These are phyloP conservation scores for Drosophila orosa DNA, from an alignment of 1,140 invertebrate genomes.

Conservation along the genomic window DNA sequence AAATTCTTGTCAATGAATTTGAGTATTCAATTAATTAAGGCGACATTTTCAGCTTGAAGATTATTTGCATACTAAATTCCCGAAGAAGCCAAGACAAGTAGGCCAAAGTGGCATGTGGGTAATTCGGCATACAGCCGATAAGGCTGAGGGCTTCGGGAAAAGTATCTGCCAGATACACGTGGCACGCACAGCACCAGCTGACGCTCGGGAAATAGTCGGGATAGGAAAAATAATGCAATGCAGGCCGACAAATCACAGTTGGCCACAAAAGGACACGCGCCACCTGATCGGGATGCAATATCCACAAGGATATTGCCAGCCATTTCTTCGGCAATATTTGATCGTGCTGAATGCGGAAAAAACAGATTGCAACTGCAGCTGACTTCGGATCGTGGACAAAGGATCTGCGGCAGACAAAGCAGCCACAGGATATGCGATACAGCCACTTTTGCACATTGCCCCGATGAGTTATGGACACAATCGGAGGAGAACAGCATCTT, in stretches of 20 bases:
- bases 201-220: constrained; percentile 17
- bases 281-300: constrained; percentile 60
- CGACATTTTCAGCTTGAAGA: constrained; percentile 6
- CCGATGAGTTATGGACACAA: constrained; percentile 67
- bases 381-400: constrained; percentile 58
- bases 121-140: constrained; percentile 57
- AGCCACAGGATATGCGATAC: constrained; percentile 80
- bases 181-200: constrained; percentile 61
- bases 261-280: constrained; percentile 73
- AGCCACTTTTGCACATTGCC: constrained; percentile 81
- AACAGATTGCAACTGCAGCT: constrained; percentile 79
- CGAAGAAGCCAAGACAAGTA: constrained; percentile 49
- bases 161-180: constrained; percentile 51
- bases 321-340: constrained; percentile 71
- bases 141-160: constrained; percentile 13
- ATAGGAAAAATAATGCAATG: constrained; percentile 30
- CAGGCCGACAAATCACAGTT: constrained; percentile 72
- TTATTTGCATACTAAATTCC: constrained; percentile 51
- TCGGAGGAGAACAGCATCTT: constrained; percentile 39
- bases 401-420: constrained; percentile 65
- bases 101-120: constrained; percentile 71
- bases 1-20: neutral
- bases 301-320: constrained; percentile 2
- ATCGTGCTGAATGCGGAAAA: constrained; percentile 72
- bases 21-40: neutral